Base-by-base conservation (phyloP, 2,113 vertebrate genomes). In the Vicugna pacos region DNA sequence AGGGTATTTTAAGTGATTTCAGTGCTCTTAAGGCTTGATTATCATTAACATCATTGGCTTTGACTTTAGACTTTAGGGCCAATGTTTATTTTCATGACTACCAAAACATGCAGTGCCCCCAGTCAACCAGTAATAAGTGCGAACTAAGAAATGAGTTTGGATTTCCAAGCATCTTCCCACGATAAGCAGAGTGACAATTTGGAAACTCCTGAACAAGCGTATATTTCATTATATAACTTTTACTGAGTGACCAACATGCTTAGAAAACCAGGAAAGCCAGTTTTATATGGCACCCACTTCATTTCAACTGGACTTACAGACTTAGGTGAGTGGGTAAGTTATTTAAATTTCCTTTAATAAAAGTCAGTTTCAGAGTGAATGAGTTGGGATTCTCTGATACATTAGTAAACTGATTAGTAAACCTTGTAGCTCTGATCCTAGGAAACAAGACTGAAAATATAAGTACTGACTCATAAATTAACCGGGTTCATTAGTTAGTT, bases 341-440 rank as follows among this genome's bases (percentile, higher is more conserved):
- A 28, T 73, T 93, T 85, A 70, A 76, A 80, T 94, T 81, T 89
- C 16, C 22, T 69, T 84, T 58, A 58, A 64, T 52, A 91, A 30
- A 86, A 91, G 58, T 94, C 35, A 75, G 38, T 92, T 91, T 93
- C 48, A 30, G 35, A 82, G 64, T 77, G 85, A 92, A 69, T 46
- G 52, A 90, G 17, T 48, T 73, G 72, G 54, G 50, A 69, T 48
- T 83, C 42, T 91, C 48, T 88, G 76, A 96, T 77, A 83, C 10
- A 50, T 56, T 42, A 42, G 38, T 42, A 42, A 20, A 83, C 52
- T 67, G 30, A 85, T 65, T 72, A 79, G 30, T 65, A 90, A 87
- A 46, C 7, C 32, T 86, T 60, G 20, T 46, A 91, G 14, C 17
- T 93, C 28, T 88, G 64, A 81, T 80, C 17, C 17, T 2, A 96